Conservation (phyloP, 2,888 invertebrate genomes). For the Aethes cnicana region DNA sequence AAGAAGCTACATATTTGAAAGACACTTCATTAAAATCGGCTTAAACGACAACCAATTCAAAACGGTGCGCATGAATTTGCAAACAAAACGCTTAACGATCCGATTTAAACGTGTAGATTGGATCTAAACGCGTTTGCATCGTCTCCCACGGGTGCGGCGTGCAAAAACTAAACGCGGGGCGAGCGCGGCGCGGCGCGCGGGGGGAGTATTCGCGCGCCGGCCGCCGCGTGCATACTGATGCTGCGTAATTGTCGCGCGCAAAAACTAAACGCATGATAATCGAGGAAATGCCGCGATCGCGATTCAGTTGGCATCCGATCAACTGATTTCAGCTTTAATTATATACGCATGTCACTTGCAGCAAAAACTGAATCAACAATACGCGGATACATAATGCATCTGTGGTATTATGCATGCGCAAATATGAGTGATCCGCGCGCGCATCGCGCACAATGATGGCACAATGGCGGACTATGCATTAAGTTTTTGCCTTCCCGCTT, state of each 20-base stretch:
- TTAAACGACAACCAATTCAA: too few species aligned
- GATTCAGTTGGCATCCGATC: conserved; percentile 33
- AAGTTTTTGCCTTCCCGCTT: conserved; percentile 39
- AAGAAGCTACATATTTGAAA: too few species aligned
- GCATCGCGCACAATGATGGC: conserved; percentile 29
- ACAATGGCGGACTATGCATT: conserved; percentile 46
- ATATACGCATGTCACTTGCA: conserved; percentile 28
- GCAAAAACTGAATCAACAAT: conserved; percentile 27
- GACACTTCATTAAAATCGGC: too few species aligned
- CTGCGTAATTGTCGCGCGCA: conserved; percentile 66
- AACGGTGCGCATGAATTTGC: too few species aligned
- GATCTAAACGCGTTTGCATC: conserved; percentile 35
- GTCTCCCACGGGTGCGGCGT: conserved; percentile 53
- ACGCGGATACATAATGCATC: conserved; percentile 29
- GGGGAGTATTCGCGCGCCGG: conserved; percentile 43
- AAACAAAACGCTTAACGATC: conserved; percentile 9
- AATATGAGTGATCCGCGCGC: conserved; percentile 28
- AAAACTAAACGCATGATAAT: conserved; percentile 71
- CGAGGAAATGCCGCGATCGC: conserved; percentile 62
- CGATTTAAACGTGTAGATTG: conserved; percentile 33
- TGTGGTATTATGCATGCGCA: conserved; percentile 26
- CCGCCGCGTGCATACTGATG: conserved; percentile 72
- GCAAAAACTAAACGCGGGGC: conserved; percentile 45
- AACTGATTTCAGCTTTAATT: conserved; percentile 29
- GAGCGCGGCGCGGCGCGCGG: conserved; percentile 37